Base-by-base conservation (phyloP, 2,888 invertebrate species). In the Endomychus coccineus region DNA sequence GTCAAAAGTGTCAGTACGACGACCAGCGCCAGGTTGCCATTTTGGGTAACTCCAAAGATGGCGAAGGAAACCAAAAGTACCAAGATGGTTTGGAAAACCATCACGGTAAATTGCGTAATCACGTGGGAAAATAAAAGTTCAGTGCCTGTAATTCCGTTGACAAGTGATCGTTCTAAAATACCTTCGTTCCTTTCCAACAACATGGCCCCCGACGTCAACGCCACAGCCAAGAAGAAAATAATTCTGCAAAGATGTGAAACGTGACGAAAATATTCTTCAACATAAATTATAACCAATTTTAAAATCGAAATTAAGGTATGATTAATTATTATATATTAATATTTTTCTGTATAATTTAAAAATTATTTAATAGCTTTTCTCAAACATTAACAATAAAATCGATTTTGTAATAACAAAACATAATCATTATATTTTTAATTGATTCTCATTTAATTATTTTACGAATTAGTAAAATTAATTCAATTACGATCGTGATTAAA, bases 221-320 rank as follows among this genome's bases (percentile, higher is more conserved):
- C 94, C 3, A 92, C 89, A 2, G 94, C 88, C 65, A 94, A 73
- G 71, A 95, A 92, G 70, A 91, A 95, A 25, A 92, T 85, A 25
- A 94, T 89, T 23, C 88, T 89, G 66, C 32, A 69, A 54, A 32
- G 13, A 31, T 31, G 36, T 6, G 6, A 22, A 10, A 19, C n/a
- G n/a, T n/a, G n/a, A n/a, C n/a, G n/a, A n/a, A n/a, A n/a, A n/a
- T n/a, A n/a, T n/a, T n/a, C n/a, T n/a, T n/a, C n/a, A n/a, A n/a
- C n/a, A n/a, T n/a, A n/a, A n/a, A n/a, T n/a, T n/a, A n/a, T n/a
- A n/a, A n/a, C n/a, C n/a, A n/a, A n/a, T n/a, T n/a, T n/a, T n/a
- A n/a, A n/a, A n/a, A n/a, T n/a, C n/a, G n/a, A n/a, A n/a, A n/a
- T n/a, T n/a, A n/a, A n/a, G n/a, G n/a, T n/a, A n/a, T n/a, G n/a